Evolutionary conservation across 2,113 vertebrate genomes (phyloP).

Genomic region (Spea multiplicata): DNA sequence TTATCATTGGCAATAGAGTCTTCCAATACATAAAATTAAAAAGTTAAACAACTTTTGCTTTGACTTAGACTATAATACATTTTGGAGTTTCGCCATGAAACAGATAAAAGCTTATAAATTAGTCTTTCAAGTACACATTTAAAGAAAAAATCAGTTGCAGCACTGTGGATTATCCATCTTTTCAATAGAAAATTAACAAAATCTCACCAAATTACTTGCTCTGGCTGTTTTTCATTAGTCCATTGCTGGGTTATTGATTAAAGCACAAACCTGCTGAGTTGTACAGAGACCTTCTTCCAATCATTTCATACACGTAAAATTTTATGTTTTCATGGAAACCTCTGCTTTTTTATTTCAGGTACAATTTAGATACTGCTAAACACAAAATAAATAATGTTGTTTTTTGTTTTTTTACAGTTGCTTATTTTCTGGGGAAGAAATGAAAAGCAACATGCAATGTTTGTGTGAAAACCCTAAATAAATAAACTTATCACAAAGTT

Average conservation of each 20-base stretch:
- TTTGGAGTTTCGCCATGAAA: conserved; percentile 19
- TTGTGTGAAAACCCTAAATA: too few species aligned
- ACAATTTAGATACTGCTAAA: too few species aligned
- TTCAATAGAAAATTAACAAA: background rate
- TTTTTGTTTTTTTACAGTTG: too few species aligned
- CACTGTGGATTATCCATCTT: conserved; percentile 8
- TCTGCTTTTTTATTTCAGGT: too few species aligned
- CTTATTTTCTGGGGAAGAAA: too few species aligned
- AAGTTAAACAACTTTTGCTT: conserved; percentile 5
- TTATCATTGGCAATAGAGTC: background rate
- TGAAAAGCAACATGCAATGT: too few species aligned
- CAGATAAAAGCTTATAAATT: conserved; percentile 12
- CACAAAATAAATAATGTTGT: too few species aligned
- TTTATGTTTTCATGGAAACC: too few species aligned
- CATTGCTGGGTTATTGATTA: too few species aligned
- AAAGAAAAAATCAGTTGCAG: conserved; percentile 3
- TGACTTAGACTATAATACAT: conserved; percentile 3
- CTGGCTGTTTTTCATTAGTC: background rate
- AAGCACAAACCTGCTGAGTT: too few species aligned
- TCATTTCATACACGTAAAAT: background rate
- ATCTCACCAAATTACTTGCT: background rate
- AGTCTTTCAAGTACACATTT: conserved; percentile 25
- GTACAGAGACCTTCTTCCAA: too few species aligned
- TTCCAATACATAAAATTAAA: background rate
- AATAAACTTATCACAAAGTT: too few species aligned